Base-by-base conservation (phyloP, 1,140 invertebrate species). In the Saccostrea echinata region DNA sequence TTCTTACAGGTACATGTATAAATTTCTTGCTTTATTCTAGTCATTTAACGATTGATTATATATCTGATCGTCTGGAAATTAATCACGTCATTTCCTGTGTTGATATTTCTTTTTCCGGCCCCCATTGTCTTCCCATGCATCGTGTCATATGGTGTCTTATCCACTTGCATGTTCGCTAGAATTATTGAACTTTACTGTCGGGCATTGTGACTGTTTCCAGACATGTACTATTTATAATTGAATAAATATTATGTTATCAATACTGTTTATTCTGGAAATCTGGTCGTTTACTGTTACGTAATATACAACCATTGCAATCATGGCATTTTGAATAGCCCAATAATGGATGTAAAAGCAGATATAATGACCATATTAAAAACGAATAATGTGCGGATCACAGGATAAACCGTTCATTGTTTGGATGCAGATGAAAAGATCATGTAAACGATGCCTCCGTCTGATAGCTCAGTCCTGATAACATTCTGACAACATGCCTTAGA, bases 161-260 rank as follows among this genome's bases (percentile, higher is more conserved):
- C 27, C 24, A 76, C 68, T 76, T 76, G 24, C 68, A 76, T 76
- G 68, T 76, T 76, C 18, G 68, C 27, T 76, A 76, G 68, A 76
- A 30, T 76, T 76, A 76, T 76, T 76, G 24, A 33, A 30, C 12
- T 76, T 27, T 76, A 12, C 68, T 76, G 30, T 76, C 27, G 27
- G 68, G 68, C 68, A 76, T 76, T 76, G 68, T 76, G 30, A 76
- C 33, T 76, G 68, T 76, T 76, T 76, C 68, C 68, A 76, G 68
- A 76, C 68, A 30, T 76, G 68, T 76, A 76, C 24, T 76, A 76
- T 76, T 76, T 33, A 76, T 76, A 76, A 76, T 76, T 76, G 68
- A 76, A 76, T 76, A 76, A 76, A 76, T 33, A 76, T 76, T 76
- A 76, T 76, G 68, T 76, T 76, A 76, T 76, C 68, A 76, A 76